These are phyloP conservation scores for Syngnathus floridae DNA, from an alignment of 2,113 vertebrate genomes.

Conservation along the genomic window DNA sequence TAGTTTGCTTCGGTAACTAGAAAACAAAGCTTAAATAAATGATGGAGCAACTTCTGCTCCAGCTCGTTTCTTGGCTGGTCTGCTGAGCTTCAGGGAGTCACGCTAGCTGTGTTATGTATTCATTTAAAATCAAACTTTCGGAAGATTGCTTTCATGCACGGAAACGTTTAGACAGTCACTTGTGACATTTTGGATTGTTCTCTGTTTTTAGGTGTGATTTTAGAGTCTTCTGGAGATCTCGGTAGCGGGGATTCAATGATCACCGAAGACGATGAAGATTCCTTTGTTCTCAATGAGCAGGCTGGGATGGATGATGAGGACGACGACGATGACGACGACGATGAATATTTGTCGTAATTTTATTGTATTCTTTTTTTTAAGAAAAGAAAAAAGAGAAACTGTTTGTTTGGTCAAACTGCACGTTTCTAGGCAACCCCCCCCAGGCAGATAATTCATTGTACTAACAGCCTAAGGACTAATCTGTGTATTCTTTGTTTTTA, in stretches of 20 bases:
- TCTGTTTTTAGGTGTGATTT: constrained; percentile 65
- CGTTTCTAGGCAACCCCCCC: constrained; percentile 76
- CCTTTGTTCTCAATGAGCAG: constrained; percentile 75
- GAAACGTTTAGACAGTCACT: neutral
- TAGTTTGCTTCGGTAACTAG: neutral
- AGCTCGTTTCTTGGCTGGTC: neutral
- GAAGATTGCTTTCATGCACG: neutral
- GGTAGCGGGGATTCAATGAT: constrained; percentile 86
- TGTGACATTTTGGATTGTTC: neutral
- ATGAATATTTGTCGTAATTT: constrained; percentile 81
- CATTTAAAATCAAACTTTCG: neutral
- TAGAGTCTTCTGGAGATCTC: constrained; percentile 89
- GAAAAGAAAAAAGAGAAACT: constrained; percentile 42
- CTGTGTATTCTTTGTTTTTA: constrained; percentile 80
- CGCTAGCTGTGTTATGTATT: neutral
- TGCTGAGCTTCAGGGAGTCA: neutral
- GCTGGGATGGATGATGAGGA: constrained; percentile 82
- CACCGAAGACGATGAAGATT: constrained; percentile 65
- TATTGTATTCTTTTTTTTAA: neutral
- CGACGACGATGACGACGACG: constrained; percentile 80
- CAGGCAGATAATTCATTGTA: constrained; percentile 66
- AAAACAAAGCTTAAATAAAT: constrained; percentile 1
- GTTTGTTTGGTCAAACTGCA: constrained; percentile 69
- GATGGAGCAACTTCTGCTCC: neutral
- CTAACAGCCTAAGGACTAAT: constrained; percentile 76